Evolutionary conservation across 2,888 invertebrate species (phyloP).

Genomic region (Xylota segnis): DNA sequence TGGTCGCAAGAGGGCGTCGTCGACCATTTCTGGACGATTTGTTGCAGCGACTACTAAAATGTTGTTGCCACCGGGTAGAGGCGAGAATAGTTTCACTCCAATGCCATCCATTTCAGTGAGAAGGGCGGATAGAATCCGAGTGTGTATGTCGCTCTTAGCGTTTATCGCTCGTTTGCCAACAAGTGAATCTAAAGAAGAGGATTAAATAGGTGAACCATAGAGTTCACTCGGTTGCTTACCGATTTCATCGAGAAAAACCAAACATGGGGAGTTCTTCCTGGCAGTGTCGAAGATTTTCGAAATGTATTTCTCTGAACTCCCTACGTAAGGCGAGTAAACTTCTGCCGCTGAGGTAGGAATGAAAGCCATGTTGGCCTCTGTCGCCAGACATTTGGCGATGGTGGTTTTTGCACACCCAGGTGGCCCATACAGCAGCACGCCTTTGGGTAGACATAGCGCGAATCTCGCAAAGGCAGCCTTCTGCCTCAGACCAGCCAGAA

Average conservation of each 20-base stretch:
- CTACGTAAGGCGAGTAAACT: slow-evolving; percentile 88
- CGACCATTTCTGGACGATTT: slow-evolving; percentile 88
- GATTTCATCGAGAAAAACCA: slow-evolving; percentile 88
- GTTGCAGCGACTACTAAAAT: slow-evolving; percentile 88
- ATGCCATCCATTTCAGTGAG: slow-evolving; percentile 89
- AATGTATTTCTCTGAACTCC: slow-evolving; percentile 87
- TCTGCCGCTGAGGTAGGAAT: slow-evolving; percentile 87
- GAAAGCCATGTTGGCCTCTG: slow-evolving; percentile 85
- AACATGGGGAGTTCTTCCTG: slow-evolving; percentile 86
- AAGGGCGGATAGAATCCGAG: slow-evolving; percentile 87
- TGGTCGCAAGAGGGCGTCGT: slow-evolving; percentile 87
- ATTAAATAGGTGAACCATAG: neutral
- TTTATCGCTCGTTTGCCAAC: slow-evolving; percentile 84
- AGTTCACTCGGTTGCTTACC: slow-evolving; percentile 80
- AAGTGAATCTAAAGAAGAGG: slow-evolving; percentile 83
- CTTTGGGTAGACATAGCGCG: slow-evolving; percentile 86
- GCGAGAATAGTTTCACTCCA: slow-evolving; percentile 79
- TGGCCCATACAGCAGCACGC: slow-evolving; percentile 87
- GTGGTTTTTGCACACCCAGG: slow-evolving; percentile 89
- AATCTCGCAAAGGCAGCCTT: slow-evolving; percentile 86
- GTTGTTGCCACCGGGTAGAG: slow-evolving; percentile 75
- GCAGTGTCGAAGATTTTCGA: slow-evolving; percentile 87
- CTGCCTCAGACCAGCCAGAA: slow-evolving; percentile 86
- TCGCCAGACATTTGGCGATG: slow-evolving; percentile 86
- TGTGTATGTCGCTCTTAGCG: slow-evolving; percentile 85